Conservation (phyloP, 2,797 vertebrate species). For the Trachops cirrhosus region DNA sequence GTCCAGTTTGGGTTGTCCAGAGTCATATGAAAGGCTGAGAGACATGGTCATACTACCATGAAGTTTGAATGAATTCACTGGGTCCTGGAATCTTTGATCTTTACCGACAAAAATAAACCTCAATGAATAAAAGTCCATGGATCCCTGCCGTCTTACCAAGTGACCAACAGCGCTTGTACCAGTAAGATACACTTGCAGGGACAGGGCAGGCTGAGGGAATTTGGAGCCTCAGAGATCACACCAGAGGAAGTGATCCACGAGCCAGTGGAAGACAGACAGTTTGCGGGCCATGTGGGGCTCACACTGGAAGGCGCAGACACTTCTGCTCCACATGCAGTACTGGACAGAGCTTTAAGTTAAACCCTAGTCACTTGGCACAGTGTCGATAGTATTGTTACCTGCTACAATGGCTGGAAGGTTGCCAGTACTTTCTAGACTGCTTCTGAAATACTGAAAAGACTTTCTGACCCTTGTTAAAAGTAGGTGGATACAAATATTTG, state of each 20-base stretch:
- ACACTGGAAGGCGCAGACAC: neutral
- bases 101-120: constrained; percentile 4
- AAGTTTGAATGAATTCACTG: neutral
- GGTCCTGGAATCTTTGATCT: neutral
- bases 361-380: neutral
- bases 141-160: neutral
- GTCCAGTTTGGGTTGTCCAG: neutral
- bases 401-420: neutral
- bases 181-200: neutral
- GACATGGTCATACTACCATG: neutral
- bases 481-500: constrained; percentile 2
- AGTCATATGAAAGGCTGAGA: neutral
- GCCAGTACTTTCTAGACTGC: neutral
- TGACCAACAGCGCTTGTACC: neutral
- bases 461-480: constrained; percentile 6
- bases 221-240: neutral
- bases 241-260: neutral
- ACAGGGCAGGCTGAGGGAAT: neutral
- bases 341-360: neutral
- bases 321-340: neutral
- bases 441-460: neutral
- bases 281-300: neutral
- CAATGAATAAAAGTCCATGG: neutral
- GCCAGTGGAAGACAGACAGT: neutral
- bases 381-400: neutral